Evolutionary conservation across 2,888 invertebrate species (phyloP), one percentile per base, ranked within the genome.

Genomic region (Drosophila mercatorum): DNA sequence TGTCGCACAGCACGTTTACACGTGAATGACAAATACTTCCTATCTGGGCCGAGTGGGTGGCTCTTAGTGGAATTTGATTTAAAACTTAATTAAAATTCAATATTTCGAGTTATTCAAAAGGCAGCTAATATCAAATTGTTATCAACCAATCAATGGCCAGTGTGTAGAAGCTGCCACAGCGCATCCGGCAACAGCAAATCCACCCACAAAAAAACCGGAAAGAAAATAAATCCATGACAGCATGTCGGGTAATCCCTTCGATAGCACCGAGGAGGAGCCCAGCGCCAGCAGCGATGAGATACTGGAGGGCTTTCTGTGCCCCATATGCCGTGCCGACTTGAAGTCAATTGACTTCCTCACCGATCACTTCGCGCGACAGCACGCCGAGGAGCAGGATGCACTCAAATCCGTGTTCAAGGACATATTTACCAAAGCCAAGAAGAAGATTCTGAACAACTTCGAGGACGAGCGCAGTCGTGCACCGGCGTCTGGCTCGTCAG

Each of bases 251-350:
- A 92, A 92, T 89, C 91, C 92, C 7, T 92, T 92, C 59, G 92
- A 88, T n/a, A 81, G 89, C 47, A 31, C 49, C 14, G 83, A 86
- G 12, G 91, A 88, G 3, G 82, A 87, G 22, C 78, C 84, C 7
- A 86, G 84, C 41, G 80, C 81, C 8, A 94, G 93, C 58, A 94
- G 94, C 46, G 93, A 92, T 5, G 94, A 95, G 87, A 96, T 97
- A 81, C 94, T 97, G 70, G 98, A 99, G 93, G 99, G 99, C 6
- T 98, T 99, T 91, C 94, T 99, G 11, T 99, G 99, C 92, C 98
- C 99, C 0, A 97, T 98, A 86, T 99, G 99, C 91, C 96, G 97
- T 93, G 95, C 96, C 44, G 98, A 99, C 92, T 94, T 98, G 53
- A 96, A 97, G 91, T 96, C 97, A 14, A 96, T 97, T 7, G 94